Conservation (phyloP, 2,888 invertebrate species). For the Drosophila melanosoma region DNA sequence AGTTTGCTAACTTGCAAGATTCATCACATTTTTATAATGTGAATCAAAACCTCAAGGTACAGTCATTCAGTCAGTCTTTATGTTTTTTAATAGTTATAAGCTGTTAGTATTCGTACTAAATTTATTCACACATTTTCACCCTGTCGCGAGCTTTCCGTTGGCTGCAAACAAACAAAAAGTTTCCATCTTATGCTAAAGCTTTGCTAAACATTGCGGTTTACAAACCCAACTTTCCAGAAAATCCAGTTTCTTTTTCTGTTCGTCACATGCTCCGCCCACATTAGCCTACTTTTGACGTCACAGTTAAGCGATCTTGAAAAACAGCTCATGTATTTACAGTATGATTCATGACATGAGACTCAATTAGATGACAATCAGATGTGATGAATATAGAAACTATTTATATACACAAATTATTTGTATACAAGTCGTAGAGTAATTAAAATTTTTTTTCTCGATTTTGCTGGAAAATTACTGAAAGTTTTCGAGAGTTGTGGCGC, state of each 20-base stretch:
- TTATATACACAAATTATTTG: constrained; percentile 29
- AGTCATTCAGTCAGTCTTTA: constrained; percentile 35
- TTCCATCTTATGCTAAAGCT: constrained; percentile 10
- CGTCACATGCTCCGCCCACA: constrained; percentile 5
- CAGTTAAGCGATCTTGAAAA: constrained; percentile 18
- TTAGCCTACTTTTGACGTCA: constrained; percentile 61
- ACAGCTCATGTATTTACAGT: constrained; percentile 7
- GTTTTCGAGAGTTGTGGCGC: background rate
- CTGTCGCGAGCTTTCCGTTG: constrained; percentile 50
- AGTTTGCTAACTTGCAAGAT: constrained; percentile 14
- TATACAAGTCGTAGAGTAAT: background rate
- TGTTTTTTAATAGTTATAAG: constrained; percentile 13
- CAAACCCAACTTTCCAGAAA: constrained; percentile 41
- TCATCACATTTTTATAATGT: constrained; percentile 5
- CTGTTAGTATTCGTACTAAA: no score
- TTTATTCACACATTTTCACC: constrained; percentile 58
- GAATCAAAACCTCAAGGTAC: constrained; percentile 48
- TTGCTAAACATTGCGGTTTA: constrained; percentile 28
- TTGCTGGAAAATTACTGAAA: constrained; percentile 3
- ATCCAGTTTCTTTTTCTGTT: constrained; percentile 18
- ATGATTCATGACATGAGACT: constrained; percentile 57
- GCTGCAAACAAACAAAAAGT: background rate
- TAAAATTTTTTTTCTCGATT: background rate
- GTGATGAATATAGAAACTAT: constrained; percentile 44
- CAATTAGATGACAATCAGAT: constrained; percentile 18